Conservation (phyloP, 2,888 invertebrate species). For the Calameuta idolon region DNA sequence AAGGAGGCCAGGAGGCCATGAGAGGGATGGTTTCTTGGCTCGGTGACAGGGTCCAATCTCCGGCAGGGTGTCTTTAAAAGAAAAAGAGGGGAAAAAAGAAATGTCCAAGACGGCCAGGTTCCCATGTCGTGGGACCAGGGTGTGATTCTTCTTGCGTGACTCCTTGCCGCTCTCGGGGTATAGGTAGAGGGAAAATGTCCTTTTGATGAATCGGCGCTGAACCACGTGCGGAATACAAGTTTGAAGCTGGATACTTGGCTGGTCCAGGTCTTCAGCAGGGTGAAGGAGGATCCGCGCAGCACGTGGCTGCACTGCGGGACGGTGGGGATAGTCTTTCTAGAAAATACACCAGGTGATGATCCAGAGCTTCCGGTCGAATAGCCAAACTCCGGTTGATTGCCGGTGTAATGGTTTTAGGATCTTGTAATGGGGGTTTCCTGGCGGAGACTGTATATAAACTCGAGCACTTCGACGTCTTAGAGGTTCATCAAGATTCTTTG, state of each 20-base stretch:
- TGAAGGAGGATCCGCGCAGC: too few relatives aligned
- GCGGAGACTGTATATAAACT: background rate
- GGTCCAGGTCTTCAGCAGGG: background rate
- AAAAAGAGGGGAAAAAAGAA: slow-evolving; percentile 11
- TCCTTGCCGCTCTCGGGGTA: slow-evolving; percentile 14
- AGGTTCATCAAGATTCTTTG: background rate
- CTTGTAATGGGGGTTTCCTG: background rate
- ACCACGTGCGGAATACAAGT: slow-evolving; percentile 47
- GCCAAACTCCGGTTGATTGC: background rate
- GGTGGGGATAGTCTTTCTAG: background rate
- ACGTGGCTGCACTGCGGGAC: background rate
- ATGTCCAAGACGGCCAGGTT: slow-evolving; percentile 19
- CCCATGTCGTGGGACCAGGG: slow-evolving; percentile 18
- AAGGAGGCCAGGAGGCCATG: slow-evolving; percentile 27
- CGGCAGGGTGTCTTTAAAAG: slow-evolving; percentile 31
- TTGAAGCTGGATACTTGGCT: background rate
- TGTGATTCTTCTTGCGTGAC: slow-evolving; percentile 30
- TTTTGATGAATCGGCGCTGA: slow-evolving; percentile 51
- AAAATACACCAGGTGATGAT: background rate
- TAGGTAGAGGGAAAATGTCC: slow-evolving; percentile 26
- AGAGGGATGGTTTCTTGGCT: slow-evolving; percentile 50
- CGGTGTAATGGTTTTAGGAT: background rate
- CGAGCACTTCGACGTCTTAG: background rate
- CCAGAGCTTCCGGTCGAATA: background rate
- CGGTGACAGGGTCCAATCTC: slow-evolving; percentile 53